Percentiles rank a stretch among this genome's conserved stretches.
Evolutionary conservation across 2,888 invertebrate species (phyloP).

Genomic region (Tipula helvola): DNA sequence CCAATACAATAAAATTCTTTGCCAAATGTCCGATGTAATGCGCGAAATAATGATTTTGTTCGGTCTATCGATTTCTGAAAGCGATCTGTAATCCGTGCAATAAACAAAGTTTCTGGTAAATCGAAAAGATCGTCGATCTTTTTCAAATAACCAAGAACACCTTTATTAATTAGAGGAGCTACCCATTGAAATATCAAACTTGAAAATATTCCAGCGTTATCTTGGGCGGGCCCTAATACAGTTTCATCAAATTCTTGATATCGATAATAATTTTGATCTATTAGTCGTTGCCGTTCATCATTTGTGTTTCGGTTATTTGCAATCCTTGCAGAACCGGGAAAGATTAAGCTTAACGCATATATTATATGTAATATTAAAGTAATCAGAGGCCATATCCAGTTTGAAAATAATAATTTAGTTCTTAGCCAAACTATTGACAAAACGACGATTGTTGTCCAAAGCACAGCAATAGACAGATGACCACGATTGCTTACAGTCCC

Average conservation of each 20-base stretch:
- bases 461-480: slow-evolving; percentile 50
- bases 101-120: slow-evolving; percentile 41
- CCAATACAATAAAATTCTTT: slow-evolving; percentile 75
- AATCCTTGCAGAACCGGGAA: slow-evolving; percentile 38
- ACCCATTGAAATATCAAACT: slow-evolving; percentile 82
- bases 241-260: slow-evolving; percentile 57
- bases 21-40: slow-evolving; percentile 65
- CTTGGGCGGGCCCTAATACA: slow-evolving; percentile 72
- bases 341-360: slow-evolving; percentile 60
- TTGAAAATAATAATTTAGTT: slow-evolving; percentile 43
- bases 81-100: slow-evolving; percentile 27
- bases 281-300: slow-evolving; percentile 45
- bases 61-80: slow-evolving; percentile 31
- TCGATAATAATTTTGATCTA: slow-evolving; percentile 44
- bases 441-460: slow-evolving; percentile 56
- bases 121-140: slow-evolving; percentile 74
- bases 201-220: slow-evolving; percentile 55
- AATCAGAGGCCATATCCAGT: slow-evolving; percentile 47
- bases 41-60: slow-evolving; percentile 44
- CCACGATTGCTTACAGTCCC: slow-evolving; percentile 59
- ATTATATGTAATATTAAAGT: slow-evolving; percentile 49
- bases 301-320: slow-evolving; percentile 33
- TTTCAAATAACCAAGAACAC: slow-evolving; percentile 54
- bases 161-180: slow-evolving; percentile 69
- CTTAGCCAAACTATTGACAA: slow-evolving; percentile 56